Evolutionary conservation across 2,888 invertebrate genomes (phyloP).

Genomic region (Latheticus oryzae): DNA sequence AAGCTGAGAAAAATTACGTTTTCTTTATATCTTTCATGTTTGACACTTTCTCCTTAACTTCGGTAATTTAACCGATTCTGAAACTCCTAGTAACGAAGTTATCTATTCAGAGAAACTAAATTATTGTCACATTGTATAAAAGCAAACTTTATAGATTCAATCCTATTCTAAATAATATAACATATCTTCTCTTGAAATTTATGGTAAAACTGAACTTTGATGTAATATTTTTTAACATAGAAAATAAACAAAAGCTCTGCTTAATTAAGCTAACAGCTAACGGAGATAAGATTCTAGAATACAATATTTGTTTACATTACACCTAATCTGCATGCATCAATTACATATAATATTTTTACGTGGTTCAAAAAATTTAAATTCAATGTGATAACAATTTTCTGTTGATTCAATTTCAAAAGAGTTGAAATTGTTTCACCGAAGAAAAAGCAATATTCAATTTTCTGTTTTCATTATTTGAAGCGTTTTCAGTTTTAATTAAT

Average conservation of each 20-base stretch:
- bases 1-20: too few species aligned
- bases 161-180: constrained; percentile 24
- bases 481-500: constrained; percentile 25
- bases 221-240: too few species aligned
- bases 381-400: too few species aligned
- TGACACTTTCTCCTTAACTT: constrained; percentile 11
- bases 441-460: constrained; percentile 14
- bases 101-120: constrained; percentile 19
- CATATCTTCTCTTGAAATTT: constrained; percentile 24
- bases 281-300: too few species aligned
- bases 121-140: constrained; percentile 32
- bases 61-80: constrained; percentile 23
- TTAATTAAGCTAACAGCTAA: too few species aligned
- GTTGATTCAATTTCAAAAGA: too few species aligned
- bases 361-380: too few species aligned
- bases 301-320: too few species aligned
- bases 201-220: too few species aligned
- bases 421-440: not conserved
- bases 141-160: constrained; percentile 20
- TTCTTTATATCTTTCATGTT: not conserved
- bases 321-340: too few species aligned
- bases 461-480: constrained; percentile 4
- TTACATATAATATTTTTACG: too few species aligned
- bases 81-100: constrained; percentile 32
- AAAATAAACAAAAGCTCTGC: too few species aligned